phyloP scores from a whole-genome alignment of 2,113 vertebrate species.

The Ailurus styani region DNA sequence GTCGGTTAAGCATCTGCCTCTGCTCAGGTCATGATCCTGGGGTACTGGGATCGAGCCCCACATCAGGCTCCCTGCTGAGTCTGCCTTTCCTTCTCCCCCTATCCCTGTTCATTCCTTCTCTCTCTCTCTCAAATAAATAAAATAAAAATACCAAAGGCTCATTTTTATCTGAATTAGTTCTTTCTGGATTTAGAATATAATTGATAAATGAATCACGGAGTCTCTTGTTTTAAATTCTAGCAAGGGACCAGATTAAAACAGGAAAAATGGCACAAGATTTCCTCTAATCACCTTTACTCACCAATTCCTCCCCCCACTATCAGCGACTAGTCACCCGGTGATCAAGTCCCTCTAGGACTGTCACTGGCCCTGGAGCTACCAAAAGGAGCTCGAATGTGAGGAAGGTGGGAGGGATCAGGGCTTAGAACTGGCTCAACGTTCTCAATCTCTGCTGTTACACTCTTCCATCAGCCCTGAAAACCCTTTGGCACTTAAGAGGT shows the following conservation, averaged over 20 bases:
- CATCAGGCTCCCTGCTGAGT: background rate
- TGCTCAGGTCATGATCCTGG: background rate
- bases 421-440: background rate
- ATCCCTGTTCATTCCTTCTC: background rate
- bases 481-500: background rate
- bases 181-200: background rate
- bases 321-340: background rate
- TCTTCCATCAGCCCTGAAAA: background rate
- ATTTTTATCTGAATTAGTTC: background rate
- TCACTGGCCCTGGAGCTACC: background rate
- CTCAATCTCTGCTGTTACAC: background rate
- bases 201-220: background rate
- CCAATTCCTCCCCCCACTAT: background rate
- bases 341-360: background rate
- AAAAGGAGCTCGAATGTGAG: accelerated
- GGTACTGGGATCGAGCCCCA: background rate
- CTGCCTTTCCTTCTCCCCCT: background rate
- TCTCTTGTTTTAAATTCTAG: background rate
- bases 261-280: background rate
- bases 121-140: background rate
- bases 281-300: background rate
- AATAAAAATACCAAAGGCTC: background rate
- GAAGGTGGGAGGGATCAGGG: background rate
- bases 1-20: background rate
- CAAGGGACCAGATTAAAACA: background rate